Evolutionary conservation across 2,113 vertebrate species (phyloP).

Genomic region (Anhinga rufa): DNA sequence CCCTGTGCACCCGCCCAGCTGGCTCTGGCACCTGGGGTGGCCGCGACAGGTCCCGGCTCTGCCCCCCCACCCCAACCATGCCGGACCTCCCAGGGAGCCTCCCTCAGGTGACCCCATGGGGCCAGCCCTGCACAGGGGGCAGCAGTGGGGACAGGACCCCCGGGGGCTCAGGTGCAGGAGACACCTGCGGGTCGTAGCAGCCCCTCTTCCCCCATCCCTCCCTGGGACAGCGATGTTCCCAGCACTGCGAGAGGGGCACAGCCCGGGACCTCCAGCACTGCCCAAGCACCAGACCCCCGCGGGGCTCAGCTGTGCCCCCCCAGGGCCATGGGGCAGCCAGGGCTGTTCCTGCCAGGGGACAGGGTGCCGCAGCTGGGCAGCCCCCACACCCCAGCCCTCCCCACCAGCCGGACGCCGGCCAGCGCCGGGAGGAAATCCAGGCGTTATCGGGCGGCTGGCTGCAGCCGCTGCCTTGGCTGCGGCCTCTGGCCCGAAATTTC

Average conservation of each 20-base stretch:
- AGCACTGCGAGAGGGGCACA: fast-evolving
- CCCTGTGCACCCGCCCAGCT: neutral
- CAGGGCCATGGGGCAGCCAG: neutral
- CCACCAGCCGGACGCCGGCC: neutral
- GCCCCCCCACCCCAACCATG: fast-evolving
- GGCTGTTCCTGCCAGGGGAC: neutral
- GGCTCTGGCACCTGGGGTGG: neutral
- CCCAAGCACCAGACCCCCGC: fast-evolving
- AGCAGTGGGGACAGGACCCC: neutral
- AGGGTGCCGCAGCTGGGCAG: neutral
- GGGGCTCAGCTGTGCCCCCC: neutral
- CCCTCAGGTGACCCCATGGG: neutral
- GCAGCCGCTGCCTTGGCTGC: neutral
- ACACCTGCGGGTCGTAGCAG: neutral
- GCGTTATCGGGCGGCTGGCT: neutral
- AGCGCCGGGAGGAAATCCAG: neutral
- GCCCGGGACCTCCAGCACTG: neutral
- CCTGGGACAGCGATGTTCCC: neutral
- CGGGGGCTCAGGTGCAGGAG: conserved; percentile 17
- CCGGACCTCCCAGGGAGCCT: neutral
- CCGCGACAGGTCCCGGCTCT: fast-evolving
- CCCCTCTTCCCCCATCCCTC: neutral
- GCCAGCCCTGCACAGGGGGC: neutral
- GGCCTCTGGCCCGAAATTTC: conserved; percentile 20
- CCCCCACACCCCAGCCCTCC: neutral